Evolutionary conservation across 2,113 vertebrate genomes (phyloP), one percentile per base, ranked within the genome.

Genomic region (Coreoperca whiteheadi): DNA sequence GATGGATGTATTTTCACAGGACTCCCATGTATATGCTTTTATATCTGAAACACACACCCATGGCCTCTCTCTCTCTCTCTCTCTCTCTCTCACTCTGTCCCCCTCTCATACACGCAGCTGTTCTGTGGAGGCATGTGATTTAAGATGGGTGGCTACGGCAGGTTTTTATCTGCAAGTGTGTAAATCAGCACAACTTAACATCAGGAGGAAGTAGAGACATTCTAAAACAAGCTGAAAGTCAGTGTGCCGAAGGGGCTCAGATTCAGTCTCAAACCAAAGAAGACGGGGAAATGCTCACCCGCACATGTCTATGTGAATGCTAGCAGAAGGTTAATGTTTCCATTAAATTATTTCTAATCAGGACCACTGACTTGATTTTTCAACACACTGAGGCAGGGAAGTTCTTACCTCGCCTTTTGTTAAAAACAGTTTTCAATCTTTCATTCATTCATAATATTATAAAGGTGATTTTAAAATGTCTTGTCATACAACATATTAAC

Each of bases 121-220:
- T 48, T 87, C 59, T 69, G 59, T 32, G 4, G 4, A 60, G 21
- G 57, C 48, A 84, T 82, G 87, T 95, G 94, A 93, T 96, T 96
- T 95, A 95, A 87, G 95, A 94, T 91, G 92, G 94, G 95, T 89
- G 93, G 57, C 43, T 88, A 87, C 93, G 94, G 96, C 93, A 95
- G 93, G 94, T 92, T 96, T 96, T 96, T 91, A 93, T 93, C 95
- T 96, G 90, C 89, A 86, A 87, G 89, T 86, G 91, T 92, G 94
- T 97, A 96, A 96, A 96, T 97, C 95, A 96, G 32, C 43, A 83
- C 56, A 73, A 14, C 93, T 93, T 95, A 94, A 84, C 93, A 93
- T 95, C 94, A 94, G 81, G 86, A 94, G 94, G 95, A 96, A 91
- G 84, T 43, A 51, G 81, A 88, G 81, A 88, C 41, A 57, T 66